Percentiles rank a stretch among this genome's conserved stretches.
phyloP scores from a whole-genome alignment of 2,888 invertebrate species.

The Drosophila histrio region DNA sequence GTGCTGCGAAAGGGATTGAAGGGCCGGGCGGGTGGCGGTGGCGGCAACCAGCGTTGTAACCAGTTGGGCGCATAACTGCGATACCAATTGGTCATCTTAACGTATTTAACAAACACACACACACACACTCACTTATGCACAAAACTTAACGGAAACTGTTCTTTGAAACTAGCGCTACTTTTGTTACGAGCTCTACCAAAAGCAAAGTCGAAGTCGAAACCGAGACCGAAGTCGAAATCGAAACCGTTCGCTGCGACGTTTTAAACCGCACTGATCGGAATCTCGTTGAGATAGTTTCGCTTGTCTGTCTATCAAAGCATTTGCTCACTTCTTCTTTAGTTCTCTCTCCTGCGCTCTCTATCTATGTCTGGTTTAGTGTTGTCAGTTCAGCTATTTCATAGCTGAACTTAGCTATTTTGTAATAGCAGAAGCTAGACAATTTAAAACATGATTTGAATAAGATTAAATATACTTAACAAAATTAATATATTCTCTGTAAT shows the following conservation, averaged over 20 bases:
- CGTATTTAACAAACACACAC: conserved; percentile 9
- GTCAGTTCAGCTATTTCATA: no score
- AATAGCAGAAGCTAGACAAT: no score
- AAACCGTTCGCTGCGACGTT: conserved; percentile 51
- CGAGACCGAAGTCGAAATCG: conserved; percentile 2
- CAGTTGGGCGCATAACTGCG: conserved; percentile 78
- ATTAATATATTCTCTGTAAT: no score
- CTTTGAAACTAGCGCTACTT: conserved; percentile 18
- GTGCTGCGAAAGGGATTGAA: conserved; percentile 78
- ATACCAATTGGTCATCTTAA: conserved; percentile 76
- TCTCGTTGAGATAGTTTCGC: conserved; percentile 44
- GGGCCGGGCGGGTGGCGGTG: conserved; percentile 50
- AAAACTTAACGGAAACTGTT: conserved; percentile 58
- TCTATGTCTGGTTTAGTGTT: not conserved
- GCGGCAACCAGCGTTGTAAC: conserved; percentile 81
- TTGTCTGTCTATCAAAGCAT: not conserved
- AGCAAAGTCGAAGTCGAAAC: not conserved
- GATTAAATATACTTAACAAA: no score
- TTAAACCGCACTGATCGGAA: conserved; percentile 61
- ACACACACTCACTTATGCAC: conserved; percentile 2
- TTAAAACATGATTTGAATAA: no score
- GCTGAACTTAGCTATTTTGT: no score
- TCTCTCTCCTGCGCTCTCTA: not conserved
- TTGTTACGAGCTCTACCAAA: no score
- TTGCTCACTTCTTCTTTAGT: not conserved